Evolutionary conservation across 2,113 vertebrate species (phyloP).

Genomic region (Delphinus delphis): DNA sequence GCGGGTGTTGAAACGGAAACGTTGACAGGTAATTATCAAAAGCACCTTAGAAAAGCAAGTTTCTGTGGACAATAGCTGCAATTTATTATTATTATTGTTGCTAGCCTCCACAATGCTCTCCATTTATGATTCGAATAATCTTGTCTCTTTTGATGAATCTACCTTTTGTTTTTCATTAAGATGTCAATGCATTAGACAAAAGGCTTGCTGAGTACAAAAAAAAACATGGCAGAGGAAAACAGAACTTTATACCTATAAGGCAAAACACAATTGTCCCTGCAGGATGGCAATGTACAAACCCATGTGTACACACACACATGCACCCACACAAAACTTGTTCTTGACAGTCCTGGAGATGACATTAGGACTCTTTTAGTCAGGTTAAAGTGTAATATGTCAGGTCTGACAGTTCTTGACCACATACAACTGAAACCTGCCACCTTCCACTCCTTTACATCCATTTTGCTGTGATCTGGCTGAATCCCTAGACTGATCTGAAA

Average conservation of each 20-base stretch:
- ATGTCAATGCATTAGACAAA: constrained; percentile 69
- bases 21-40: constrained; percentile 78
- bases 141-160: constrained; percentile 75
- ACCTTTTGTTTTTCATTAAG: constrained; percentile 71
- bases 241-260: not conserved
- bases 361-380: not conserved
- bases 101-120: constrained; percentile 50
- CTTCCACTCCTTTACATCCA: not conserved
- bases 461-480: not conserved
- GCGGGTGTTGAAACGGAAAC: constrained; percentile 58
- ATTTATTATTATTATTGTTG: constrained; percentile 74
- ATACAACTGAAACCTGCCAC: not conserved
- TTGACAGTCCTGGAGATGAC: not conserved
- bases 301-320: not conserved
- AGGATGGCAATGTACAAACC: not conserved
- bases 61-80: constrained; percentile 65
- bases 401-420: not conserved
- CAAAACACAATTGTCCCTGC: not conserved
- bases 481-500: not conserved
- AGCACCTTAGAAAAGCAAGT: constrained; percentile 76
- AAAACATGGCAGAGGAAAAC: constrained; percentile 29
- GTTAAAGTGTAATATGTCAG: not conserved
- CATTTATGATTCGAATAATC: constrained; percentile 69
- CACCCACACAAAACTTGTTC: not conserved
- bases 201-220: constrained; percentile 61